These are phyloP conservation scores for Drosophila subobscura DNA, from an alignment of 1,140 invertebrate genomes.

Conservation along the genomic window DNA sequence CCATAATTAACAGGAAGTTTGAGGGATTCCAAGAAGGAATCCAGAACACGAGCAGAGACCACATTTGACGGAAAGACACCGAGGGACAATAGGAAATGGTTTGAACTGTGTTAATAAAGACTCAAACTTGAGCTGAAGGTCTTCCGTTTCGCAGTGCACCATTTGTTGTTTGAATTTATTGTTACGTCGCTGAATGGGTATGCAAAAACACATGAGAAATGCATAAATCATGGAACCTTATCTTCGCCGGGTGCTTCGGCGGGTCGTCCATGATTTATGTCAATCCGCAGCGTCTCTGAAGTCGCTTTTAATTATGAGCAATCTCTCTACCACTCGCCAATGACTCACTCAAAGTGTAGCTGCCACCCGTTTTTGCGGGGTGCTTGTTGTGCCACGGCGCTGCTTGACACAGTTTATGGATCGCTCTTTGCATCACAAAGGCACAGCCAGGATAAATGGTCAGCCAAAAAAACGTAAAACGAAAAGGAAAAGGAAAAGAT, in stretches of 20 bases:
- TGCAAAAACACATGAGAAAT: neutral
- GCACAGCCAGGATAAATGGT: conserved; percentile 12
- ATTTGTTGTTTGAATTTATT: conserved; percentile 1
- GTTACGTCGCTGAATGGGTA: neutral
- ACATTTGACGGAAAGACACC: too few species aligned
- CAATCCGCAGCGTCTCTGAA: conserved; percentile 56
- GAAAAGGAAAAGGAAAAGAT: conserved; percentile 21
- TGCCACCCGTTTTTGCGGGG: conserved; percentile 11
- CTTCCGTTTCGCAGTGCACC: too few species aligned
- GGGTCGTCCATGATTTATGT: conserved; percentile 58
- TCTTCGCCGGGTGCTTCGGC: conserved; percentile 20
- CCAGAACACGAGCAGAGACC: too few species aligned
- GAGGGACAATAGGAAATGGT: too few species aligned
- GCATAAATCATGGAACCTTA: conserved; percentile 48
- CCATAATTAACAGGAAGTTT: too few species aligned
- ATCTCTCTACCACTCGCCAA: conserved; percentile 32
- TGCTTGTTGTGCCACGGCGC: neutral
- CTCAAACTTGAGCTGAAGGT: too few species aligned
- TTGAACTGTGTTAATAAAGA: too few species aligned
- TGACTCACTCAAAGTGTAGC: neutral
- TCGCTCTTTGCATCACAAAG: conserved; percentile 70
- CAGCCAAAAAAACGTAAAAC: neutral
- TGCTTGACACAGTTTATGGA: conserved; percentile 71
- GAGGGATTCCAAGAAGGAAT: too few species aligned
- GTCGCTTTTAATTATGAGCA: conserved; percentile 68